A percentile compares a stretch with the other conserved stretches of the same genome.
Evolutionary conservation across 1,140 invertebrate genomes (phyloP).

Genomic region (Microplitis demolitor): DNA sequence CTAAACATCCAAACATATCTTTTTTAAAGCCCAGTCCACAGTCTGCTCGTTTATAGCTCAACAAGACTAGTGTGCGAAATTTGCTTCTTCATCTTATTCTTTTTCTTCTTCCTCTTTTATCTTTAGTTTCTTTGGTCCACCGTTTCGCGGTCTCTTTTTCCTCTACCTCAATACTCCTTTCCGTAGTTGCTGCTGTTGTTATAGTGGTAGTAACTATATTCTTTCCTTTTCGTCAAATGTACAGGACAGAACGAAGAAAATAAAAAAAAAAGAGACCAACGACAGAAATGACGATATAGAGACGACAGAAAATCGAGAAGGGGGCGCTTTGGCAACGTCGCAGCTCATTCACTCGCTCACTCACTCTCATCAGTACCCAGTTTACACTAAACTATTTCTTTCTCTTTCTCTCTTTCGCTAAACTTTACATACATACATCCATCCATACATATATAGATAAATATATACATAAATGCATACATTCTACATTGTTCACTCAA

Average conservation of each 20-base stretch:
- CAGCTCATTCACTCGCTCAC: conserved; percentile 33
- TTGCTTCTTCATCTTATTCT: neutral
- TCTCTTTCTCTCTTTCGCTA: conserved; percentile 26
- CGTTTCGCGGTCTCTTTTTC: neutral
- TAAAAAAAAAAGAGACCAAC: neutral
- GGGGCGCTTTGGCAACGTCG: conserved; percentile 52
- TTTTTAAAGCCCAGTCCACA: neutral
- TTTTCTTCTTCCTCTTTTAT: neutral
- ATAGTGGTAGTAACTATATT: neutral
- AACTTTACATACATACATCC: conserved; percentile 4
- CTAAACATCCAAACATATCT: neutral
- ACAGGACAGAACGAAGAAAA: neutral
- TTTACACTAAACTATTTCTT: neutral
- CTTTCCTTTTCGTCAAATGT: neutral
- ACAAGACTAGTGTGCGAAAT: neutral
- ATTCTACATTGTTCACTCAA: neutral
- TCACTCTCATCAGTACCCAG: conserved; percentile 3
- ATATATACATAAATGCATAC: conserved; percentile 2
- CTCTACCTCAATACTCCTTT: neutral
- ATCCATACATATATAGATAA: neutral
- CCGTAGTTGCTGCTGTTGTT: neutral
- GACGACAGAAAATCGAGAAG: conserved; percentile 27
- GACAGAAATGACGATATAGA: neutral
- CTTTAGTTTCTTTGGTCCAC: neutral
- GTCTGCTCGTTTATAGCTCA: neutral